These are phyloP conservation scores for Tipula lateralis DNA, from an alignment of 2,888 invertebrate genomes.

Conservation along the genomic window DNA sequence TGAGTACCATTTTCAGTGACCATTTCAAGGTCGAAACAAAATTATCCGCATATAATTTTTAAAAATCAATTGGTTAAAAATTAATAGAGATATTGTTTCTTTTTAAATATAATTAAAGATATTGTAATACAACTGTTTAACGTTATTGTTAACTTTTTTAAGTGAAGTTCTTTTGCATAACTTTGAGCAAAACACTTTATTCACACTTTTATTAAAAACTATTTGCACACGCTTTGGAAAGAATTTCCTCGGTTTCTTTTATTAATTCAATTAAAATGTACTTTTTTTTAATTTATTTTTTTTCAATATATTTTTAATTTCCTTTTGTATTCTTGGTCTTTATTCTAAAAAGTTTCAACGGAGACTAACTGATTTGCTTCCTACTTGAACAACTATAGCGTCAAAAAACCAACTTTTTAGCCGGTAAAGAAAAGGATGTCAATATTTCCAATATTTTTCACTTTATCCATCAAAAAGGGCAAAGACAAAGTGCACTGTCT, in stretches of 20 bases:
- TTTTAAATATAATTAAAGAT: neutral
- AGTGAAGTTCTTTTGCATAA: neutral
- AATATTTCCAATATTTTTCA: neutral
- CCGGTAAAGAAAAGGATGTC: slow-evolving; percentile 6
- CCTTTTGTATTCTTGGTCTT: slow-evolving; percentile 31
- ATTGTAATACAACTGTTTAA: neutral
- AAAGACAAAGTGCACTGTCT: neutral
- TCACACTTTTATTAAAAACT: neutral
- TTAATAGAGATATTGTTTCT: neutral
- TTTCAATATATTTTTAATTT: neutral
- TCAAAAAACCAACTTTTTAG: neutral
- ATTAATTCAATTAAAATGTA: neutral
- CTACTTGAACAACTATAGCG: neutral
- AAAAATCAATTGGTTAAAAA: neutral
- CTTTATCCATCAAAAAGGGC: neutral
- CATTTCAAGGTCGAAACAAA: slow-evolving; percentile 42
- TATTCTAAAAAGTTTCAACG: slow-evolving; percentile 32
- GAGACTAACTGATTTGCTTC: slow-evolving; percentile 32
- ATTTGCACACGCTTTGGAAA: neutral
- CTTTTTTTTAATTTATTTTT: slow-evolving; percentile 24
- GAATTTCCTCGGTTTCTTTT: slow-evolving; percentile 26
- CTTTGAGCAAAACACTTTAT: neutral
- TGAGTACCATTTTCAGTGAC: slow-evolving; percentile 50
- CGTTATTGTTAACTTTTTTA: neutral
- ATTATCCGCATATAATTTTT: slow-evolving; percentile 27